Evolutionary conservation across 2,797 vertebrate species (phyloP).

Genomic region (Cuculus canorus): DNA sequence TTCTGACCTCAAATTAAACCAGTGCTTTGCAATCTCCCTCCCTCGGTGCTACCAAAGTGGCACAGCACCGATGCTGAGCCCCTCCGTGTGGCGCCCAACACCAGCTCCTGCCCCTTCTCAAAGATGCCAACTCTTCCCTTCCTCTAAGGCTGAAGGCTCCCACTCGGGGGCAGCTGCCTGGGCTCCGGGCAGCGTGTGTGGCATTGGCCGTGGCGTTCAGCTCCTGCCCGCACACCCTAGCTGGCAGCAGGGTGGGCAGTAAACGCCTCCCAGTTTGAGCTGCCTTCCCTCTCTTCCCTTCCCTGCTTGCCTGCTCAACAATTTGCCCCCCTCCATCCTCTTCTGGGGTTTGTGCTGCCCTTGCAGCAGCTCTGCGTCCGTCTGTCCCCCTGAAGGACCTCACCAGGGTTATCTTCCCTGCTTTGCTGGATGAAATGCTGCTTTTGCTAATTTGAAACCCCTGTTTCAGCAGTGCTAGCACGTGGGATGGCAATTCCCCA

Average conservation of each 20-base stretch:
- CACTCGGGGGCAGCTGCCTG: background rate
- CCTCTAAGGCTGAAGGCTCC: background rate
- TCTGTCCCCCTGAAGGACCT: too few relatives aligned
- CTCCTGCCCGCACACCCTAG: background rate
- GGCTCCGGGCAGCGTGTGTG: background rate
- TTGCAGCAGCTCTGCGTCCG: too few relatives aligned
- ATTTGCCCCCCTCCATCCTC: background rate
- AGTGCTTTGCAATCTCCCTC: background rate
- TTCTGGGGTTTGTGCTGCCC: background rate
- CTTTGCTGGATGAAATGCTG: too few relatives aligned
- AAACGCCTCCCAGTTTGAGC: background rate
- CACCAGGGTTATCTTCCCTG: too few relatives aligned
- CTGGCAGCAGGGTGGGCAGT: background rate
- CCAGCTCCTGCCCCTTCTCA: background rate
- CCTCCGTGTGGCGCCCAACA: background rate
- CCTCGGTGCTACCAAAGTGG: background rate
- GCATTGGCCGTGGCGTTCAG: background rate
- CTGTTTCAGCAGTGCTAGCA: background rate
- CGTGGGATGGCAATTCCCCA: fast-evolving
- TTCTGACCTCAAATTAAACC: conserved; percentile 53
- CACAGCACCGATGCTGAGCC: background rate
- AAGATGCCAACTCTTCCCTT: background rate
- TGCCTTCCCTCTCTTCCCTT: background rate
- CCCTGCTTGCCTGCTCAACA: background rate
- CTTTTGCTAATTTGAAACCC: background rate